Conservation (phyloP, 1,140 invertebrate genomes). For the Hermetia illucens region DNA sequence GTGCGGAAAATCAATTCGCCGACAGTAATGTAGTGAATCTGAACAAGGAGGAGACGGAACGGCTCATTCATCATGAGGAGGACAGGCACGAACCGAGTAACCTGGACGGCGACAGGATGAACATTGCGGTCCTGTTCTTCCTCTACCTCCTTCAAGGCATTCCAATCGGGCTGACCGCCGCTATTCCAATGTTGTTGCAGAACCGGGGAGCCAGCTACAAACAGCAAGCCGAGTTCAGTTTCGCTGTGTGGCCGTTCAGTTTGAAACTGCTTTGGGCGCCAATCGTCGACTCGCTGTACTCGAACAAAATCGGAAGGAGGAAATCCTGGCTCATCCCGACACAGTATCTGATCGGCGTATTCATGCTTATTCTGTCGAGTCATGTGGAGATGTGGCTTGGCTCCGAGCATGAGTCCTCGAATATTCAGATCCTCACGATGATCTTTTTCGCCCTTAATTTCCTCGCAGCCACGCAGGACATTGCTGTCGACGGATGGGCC, state of each 20-base stretch:
- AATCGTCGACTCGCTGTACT: slow-evolving; percentile 87
- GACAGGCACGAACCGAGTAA: slow-evolving; percentile 31
- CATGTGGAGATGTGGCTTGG: slow-evolving; percentile 65
- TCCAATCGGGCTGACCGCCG: slow-evolving; percentile 81
- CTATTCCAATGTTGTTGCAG: slow-evolving; percentile 90
- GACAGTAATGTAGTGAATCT: no score
- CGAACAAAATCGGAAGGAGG: slow-evolving; percentile 67
- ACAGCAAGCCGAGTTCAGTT: slow-evolving; percentile 96
- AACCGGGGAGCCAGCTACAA: slow-evolving; percentile 81
- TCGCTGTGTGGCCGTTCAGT: slow-evolving; percentile 96
- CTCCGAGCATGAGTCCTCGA: slow-evolving; percentile 45
- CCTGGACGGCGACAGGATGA: slow-evolving; percentile 54
- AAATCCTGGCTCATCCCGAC: slow-evolving; percentile 95
- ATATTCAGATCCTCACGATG: slow-evolving; percentile 65
- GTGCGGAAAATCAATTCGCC: no score
- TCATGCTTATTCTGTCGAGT: slow-evolving; percentile 72
- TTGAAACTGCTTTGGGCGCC: slow-evolving; percentile 97
- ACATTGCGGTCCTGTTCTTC: slow-evolving; percentile 77
- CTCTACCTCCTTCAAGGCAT: slow-evolving; percentile 93
- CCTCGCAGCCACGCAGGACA: slow-evolving; percentile 96
- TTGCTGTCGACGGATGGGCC: slow-evolving; percentile 99
- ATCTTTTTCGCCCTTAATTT: slow-evolving; percentile 91
- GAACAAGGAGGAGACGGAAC: no score
- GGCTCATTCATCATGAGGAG: no score
- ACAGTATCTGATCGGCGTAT: slow-evolving; percentile 70